Percentiles rank a stretch among this genome's conserved stretches.
phyloP scores from a whole-genome alignment of 2,888 invertebrate genomes.

The Lasioglossum figueresi region DNA sequence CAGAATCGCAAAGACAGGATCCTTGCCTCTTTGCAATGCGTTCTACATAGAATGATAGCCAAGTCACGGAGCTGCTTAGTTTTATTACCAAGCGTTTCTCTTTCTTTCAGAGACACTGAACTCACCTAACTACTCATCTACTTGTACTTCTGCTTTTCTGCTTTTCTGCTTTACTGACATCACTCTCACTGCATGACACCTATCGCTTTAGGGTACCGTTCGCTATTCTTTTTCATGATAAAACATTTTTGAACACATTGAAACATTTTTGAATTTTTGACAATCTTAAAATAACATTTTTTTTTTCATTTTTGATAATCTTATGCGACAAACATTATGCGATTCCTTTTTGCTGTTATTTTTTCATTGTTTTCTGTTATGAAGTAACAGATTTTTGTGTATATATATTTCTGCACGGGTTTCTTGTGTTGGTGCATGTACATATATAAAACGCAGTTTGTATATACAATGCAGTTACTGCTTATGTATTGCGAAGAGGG shows the following conservation, averaged over 20 bases:
- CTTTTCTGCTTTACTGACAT: conserved; percentile 70
- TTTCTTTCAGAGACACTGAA: conserved; percentile 77
- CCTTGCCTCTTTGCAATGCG: conserved; percentile 20
- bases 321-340: neutral
- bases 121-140: conserved; percentile 61
- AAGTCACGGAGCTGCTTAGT: conserved; percentile 44
- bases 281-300: neutral
- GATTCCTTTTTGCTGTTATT: neutral
- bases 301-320: neutral
- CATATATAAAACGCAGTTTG: conserved; percentile 6
- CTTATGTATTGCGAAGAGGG: neutral
- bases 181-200: conserved; percentile 73
- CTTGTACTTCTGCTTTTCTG: conserved; percentile 69
- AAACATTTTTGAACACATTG: too few relatives aligned
- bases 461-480: conserved; percentile 8
- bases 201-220: conserved; percentile 61
- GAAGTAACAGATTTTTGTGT: conserved; percentile 8
- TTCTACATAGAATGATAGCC: conserved; percentile 29
- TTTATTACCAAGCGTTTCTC: conserved; percentile 65
- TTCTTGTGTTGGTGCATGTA: conserved; percentile 36
- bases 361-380: neutral
- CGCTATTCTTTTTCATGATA: conserved; percentile 48
- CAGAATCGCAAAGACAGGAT: conserved; percentile 34
- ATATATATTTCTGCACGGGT: conserved; percentile 27
- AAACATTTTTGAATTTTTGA: too few relatives aligned